A percentile compares a stretch with the other conserved stretches of the same genome.
Conservation (phyloP, 2,113 vertebrate species). For the Sinosuthora webbiana region DNA sequence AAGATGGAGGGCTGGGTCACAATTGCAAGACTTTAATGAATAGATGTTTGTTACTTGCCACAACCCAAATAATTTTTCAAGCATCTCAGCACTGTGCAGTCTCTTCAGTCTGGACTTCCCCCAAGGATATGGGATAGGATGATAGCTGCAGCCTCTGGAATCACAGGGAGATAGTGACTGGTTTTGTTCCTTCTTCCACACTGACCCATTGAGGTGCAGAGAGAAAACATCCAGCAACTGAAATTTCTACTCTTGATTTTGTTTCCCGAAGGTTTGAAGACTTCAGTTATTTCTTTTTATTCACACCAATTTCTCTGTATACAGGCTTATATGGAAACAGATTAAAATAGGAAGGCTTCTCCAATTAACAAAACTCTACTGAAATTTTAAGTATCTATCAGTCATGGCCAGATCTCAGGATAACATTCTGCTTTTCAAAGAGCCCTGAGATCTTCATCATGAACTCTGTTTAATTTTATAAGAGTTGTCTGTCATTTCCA, state of each 20-base stretch:
- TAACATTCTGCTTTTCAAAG: neutral
- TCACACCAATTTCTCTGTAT: neutral
- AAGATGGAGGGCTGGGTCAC: slow-evolving; percentile 51
- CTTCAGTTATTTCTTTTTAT: neutral
- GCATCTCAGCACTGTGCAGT: neutral
- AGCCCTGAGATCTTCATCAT: neutral
- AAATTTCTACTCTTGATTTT: neutral
- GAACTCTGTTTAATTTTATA: neutral
- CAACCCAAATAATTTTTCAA: slow-evolving; percentile 42
- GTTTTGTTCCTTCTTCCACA: neutral
- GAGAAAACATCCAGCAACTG: neutral
- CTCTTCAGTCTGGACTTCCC: neutral
- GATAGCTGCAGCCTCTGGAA: neutral
- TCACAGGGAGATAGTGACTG: neutral
- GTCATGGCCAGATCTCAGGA: neutral
- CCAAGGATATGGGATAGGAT: neutral
- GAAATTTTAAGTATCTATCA: neutral
- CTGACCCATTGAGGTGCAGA: neutral
- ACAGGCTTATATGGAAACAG: neutral
- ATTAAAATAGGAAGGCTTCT: neutral
- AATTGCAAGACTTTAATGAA: slow-evolving; percentile 36
- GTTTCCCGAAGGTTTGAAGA: neutral
- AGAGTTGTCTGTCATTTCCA: neutral
- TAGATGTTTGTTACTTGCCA: slow-evolving; percentile 42
- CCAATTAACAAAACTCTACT: neutral